Evolutionary conservation across 2,113 vertebrate genomes (phyloP).

Genomic region (Anolis carolinensis): DNA sequence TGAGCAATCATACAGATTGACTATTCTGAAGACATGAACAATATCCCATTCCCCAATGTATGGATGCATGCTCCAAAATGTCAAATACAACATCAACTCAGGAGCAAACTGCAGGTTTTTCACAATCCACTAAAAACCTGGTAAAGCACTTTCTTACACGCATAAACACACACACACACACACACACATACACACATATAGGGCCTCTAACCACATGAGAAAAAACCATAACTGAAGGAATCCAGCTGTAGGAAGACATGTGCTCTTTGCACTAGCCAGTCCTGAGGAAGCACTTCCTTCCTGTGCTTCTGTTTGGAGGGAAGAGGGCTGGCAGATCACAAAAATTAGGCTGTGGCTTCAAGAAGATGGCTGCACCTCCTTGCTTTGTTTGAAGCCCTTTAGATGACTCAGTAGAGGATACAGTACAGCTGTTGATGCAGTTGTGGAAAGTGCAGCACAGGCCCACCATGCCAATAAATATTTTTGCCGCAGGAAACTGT

Average conservation of each 20-base stretch:
- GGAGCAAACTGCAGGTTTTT: slow-evolving; percentile 19
- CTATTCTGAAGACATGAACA: background rate
- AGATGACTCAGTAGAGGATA: slow-evolving; percentile 64
- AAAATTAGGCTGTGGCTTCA: slow-evolving; percentile 37
- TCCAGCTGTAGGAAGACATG: slow-evolving; percentile 16
- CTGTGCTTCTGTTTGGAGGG: background rate
- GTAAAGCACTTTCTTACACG: slow-evolving; percentile 7
- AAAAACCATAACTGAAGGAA: slow-evolving; percentile 3
- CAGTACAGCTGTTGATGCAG: slow-evolving; percentile 57
- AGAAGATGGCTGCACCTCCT: slow-evolving; percentile 61
- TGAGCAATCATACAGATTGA: background rate
- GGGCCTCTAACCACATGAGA: slow-evolving; percentile 18
- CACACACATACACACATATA: too few relatives aligned
- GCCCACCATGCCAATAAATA: background rate
- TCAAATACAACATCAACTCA: background rate
- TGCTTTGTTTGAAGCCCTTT: slow-evolving; percentile 23
- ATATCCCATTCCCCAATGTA: background rate
- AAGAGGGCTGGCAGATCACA: slow-evolving; percentile 40
- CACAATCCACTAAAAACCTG: slow-evolving; percentile 28
- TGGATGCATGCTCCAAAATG: background rate
- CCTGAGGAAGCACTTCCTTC: slow-evolving; percentile 41
- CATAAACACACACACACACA: background rate
- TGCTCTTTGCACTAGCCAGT: rapidly evolving
- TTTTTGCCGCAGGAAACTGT: slow-evolving; percentile 19
- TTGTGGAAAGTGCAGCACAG: slow-evolving; percentile 34